Evolutionary conservation across 2,113 vertebrate genomes (phyloP), one percentile per base, ranked within the genome.

Genomic region (Podiceps cristatus): DNA sequence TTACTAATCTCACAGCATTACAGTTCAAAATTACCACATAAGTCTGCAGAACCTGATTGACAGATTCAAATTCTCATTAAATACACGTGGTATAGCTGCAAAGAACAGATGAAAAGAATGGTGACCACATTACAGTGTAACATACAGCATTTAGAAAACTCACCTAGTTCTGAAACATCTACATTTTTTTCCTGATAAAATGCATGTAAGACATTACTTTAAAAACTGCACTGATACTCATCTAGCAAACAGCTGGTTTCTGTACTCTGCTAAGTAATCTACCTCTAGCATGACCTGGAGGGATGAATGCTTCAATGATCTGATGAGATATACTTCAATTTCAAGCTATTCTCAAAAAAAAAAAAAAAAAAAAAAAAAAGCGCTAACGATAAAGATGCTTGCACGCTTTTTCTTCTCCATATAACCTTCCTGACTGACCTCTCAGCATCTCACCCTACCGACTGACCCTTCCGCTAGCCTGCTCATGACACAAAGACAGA

Each of bases 81-180:
- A 93, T 53, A 77, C 53, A 96, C 3, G 16, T 71, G n/a, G 59
- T 77, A 96, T 37, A 74, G 78, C 81, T 93, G 77, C 62, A 92
- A 96, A 86, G 88, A 88, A 64, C 27, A 79, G 87, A 83, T 35
- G 35, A 92, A 80, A 94, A 95, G 87, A 81, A 96, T 80, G 37
- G 72, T 4, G 1, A 52, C 80, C 86, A 83, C 40, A 90, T 82
- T 53, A 89, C 13, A 25, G 23, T 4, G 23, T 53, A 91, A 73
- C 52, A 71, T 31, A 78, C 92, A 45, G 66, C 80, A 79, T 83
- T 86, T 68, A 40, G 55, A 59, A 83, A 88, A 96, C 68, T 83
- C 66, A 83, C 37, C 63, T 35, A 24, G 19, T 63, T 73, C 85
- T 79, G 79, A 86, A 79, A 58, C 5, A 33, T 49, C 45, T 50